Percentiles rank a stretch among this genome's conserved stretches.
phyloP scores from a whole-genome alignment of 2,113 vertebrate genomes.

The Syngnathoides biaculeatus region DNA sequence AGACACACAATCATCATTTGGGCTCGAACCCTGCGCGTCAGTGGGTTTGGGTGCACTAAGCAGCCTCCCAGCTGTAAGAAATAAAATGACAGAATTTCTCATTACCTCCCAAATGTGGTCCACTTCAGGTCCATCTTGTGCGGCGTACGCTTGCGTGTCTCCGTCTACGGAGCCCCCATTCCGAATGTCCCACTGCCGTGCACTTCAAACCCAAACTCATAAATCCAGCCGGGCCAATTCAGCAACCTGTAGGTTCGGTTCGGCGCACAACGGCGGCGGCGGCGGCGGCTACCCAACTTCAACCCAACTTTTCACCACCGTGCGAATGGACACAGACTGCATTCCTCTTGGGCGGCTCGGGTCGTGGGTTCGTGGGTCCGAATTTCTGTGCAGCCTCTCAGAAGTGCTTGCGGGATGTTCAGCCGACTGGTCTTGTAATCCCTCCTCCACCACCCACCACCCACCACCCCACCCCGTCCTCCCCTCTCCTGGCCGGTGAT shows the following conservation, averaged over 20 bases:
- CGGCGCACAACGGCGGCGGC: neutral
- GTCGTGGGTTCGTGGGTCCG: neutral
- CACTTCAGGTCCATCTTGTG: constrained; percentile 84
- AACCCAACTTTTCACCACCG: neutral
- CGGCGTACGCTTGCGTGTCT: constrained; percentile 4
- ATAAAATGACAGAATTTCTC: neutral
- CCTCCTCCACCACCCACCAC: too few relatives aligned
- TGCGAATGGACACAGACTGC: neutral
- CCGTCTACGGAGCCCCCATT: constrained; percentile 43
- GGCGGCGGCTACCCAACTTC: neutral
- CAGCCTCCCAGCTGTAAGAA: neutral
- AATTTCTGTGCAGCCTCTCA: constrained; percentile 32
- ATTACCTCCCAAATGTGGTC: constrained; percentile 86
- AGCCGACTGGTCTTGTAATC: constrained; percentile 46
- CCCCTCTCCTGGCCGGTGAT: constrained; percentile 36
- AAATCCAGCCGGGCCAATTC: constrained; percentile 20
- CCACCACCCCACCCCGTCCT: too few relatives aligned
- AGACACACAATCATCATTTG: neutral
- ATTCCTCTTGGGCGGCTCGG: neutral
- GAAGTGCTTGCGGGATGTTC: constrained; percentile 65
- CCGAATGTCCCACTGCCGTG: constrained; percentile 58
- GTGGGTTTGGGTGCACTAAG: neutral
- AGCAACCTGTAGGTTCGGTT: constrained; percentile 4
- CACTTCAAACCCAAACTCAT: constrained; percentile 31
- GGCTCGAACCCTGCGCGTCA: neutral